Conservation (phyloP, 2,113 vertebrate species). For the Toxostoma redivivum region DNA sequence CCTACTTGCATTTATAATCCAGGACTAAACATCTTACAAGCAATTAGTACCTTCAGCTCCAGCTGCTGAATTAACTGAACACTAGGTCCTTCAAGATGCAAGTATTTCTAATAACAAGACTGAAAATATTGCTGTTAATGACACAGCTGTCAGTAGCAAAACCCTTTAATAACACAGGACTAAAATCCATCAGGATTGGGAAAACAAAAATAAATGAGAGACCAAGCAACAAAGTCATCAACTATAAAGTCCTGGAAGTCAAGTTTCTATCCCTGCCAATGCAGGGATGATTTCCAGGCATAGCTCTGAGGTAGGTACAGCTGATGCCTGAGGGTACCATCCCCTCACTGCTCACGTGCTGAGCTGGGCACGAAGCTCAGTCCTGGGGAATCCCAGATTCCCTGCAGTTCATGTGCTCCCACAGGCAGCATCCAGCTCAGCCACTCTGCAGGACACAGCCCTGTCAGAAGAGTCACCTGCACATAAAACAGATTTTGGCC, state of each 20-base stretch:
- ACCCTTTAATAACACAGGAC: not conserved
- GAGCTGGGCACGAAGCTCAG: not conserved
- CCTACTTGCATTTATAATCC: not conserved
- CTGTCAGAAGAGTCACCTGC: not conserved
- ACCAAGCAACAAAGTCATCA: not conserved
- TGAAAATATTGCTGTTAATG: not conserved
- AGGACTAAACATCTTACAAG: not conserved
- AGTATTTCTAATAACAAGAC: not conserved
- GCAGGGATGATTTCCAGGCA: not conserved
- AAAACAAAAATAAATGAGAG: not conserved
- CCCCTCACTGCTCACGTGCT: not conserved
- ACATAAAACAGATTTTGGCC: not conserved
- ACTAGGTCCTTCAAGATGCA: not conserved
- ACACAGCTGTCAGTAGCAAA: not conserved
- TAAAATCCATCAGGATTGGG: not conserved
- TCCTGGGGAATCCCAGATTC: not conserved
- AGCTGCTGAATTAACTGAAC: not conserved
- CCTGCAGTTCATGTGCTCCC: not conserved
- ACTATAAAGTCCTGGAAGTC: not conserved
- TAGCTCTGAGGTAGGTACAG: not conserved
- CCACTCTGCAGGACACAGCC: not conserved
- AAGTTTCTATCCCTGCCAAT: not conserved
- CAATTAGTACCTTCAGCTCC: not conserved
- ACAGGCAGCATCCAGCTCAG: not conserved
- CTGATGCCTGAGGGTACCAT: not conserved